Percentiles rank a stretch among this genome's conserved stretches.
Conservation (phyloP, 2,113 vertebrate species). For the Rhegmatorhina hoffmannsi region DNA sequence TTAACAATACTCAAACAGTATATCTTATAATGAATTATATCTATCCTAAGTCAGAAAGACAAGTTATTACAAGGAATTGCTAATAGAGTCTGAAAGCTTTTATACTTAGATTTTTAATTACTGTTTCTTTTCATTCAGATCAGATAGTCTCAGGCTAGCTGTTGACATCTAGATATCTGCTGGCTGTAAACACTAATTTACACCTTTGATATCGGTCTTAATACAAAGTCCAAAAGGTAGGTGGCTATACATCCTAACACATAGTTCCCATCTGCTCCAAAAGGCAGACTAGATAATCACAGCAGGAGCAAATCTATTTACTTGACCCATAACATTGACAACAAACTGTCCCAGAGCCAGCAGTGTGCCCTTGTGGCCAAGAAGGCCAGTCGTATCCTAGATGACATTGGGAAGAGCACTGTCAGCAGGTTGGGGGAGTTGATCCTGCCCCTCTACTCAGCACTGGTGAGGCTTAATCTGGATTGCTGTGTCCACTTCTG, state of each 20-base stretch:
- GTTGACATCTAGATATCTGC: background rate
- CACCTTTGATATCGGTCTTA: background rate
- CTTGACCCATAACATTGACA: background rate
- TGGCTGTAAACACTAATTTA: background rate
- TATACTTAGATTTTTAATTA: background rate
- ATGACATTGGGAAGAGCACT: accelerated
- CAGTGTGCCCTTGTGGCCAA: background rate
- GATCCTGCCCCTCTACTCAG: background rate
- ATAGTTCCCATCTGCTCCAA: background rate
- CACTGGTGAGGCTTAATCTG: background rate
- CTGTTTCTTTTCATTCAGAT: background rate
- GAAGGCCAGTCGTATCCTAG: background rate
- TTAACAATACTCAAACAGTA: background rate
- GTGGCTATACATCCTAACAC: background rate
- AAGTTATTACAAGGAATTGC: background rate
- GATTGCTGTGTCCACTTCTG: background rate
- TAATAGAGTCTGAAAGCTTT: background rate
- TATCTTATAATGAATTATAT: background rate
- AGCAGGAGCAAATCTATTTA: background rate
- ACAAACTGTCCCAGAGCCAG: background rate
- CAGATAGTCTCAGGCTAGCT: background rate
- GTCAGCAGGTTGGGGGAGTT: accelerated
- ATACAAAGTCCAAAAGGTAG: background rate
- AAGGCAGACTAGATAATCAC: background rate
- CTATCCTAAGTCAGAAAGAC: background rate